Evolutionary conservation across 2,113 vertebrate genomes (phyloP).

Genomic region (Bujurquina vittata): DNA sequence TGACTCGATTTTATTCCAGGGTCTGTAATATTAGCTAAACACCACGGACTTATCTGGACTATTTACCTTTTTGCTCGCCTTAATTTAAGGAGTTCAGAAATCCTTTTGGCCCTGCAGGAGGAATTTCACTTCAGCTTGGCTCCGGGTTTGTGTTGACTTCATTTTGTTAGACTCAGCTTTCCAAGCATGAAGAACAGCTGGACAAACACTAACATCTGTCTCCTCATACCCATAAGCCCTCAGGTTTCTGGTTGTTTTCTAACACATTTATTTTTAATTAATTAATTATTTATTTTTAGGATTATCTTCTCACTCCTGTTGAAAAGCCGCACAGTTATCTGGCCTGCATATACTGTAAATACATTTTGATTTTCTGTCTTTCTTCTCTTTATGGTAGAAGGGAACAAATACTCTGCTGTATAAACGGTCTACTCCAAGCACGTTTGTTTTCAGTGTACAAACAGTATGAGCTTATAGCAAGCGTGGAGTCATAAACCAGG

Average conservation of each 20-base stretch:
- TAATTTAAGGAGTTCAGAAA: conserved; percentile 10
- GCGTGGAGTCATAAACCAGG: background rate
- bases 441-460: background rate
- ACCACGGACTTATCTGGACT: background rate
- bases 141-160: conserved; percentile 9
- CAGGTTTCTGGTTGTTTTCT: conserved; percentile 15
- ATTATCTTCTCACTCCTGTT: conserved; percentile 28
- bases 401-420: background rate
- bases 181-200: conserved; percentile 11
- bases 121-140: conserved; percentile 39
- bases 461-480: background rate
- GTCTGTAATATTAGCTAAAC: background rate
- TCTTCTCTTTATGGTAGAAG: background rate
- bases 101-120: conserved; percentile 10
- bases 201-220: conserved; percentile 37
- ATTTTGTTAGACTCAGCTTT: conserved; percentile 11
- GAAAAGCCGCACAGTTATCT: background rate
- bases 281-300: background rate
- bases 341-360: background rate
- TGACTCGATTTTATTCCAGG: background rate
- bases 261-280: conserved; percentile 6
- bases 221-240: conserved; percentile 13
- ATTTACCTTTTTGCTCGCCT: background rate
- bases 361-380: background rate
- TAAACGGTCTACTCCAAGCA: background rate